Evolutionary conservation across 2,888 invertebrate species (phyloP), one percentile per base, ranked within the genome.

Genomic region (Epirrhoe tristata): DNA sequence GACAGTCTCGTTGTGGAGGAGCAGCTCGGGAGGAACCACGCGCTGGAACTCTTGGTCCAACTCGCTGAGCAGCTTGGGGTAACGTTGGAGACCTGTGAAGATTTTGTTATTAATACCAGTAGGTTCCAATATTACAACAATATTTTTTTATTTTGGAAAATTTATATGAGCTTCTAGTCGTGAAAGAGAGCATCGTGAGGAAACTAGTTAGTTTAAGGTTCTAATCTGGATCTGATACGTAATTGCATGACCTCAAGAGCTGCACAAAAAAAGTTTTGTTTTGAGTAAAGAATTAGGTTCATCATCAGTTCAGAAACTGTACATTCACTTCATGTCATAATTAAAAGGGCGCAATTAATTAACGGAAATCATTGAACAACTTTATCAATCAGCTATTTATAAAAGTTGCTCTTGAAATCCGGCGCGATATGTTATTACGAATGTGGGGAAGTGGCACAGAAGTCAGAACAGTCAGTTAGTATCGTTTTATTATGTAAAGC

Each of bases 21-120:
- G 85, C 36, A 95, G 85, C 77, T 94, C 94, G 0, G 90, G 93
- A 0, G 95, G 95, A 57, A 95, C 93, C 70, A 94, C 89, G n/a
- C 95, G 93, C 0, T 82, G 84, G 82, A 95, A 95, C 80, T 95
- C 94, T 12, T 89, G 89, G 48, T 95, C 94, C 69, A 95, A 83
- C 72, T 95, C 94, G 50, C 82, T 84, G 53, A 95, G 79, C 34
- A 95, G 81, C 74, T 94, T 93, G 0, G 95, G 95, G 76, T 95
- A 94, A 46, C 94, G 93, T 64, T 95, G 94, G 0, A 95, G 84
- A 72, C 95, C 95, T 95, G 80, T 0, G 43, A 4, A 78, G 10
- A 48, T 60, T 58, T 39, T 1, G 55, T 16, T 0, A 48, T 43
- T 0, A 12, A 3, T 24, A 24, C 24, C 24, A 24, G 3, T 24